Evolutionary conservation across 2,888 invertebrate genomes (phyloP), one percentile per base, ranked within the genome.

Genomic region (Melitaea athalia): DNA sequence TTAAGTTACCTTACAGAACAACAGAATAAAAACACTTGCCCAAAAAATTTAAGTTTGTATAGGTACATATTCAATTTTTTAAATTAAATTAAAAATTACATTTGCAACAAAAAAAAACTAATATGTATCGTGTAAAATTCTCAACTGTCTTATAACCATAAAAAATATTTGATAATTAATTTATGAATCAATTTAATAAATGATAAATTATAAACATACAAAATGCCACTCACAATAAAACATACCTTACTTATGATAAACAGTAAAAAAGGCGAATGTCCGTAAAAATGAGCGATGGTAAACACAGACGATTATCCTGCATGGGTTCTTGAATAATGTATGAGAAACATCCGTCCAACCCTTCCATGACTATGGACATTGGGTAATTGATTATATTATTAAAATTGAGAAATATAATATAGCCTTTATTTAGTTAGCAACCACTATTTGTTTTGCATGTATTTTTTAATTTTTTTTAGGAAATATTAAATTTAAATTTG

Each of bases 331-430:
- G 83, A 85, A 92, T 92, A 81, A 92, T 91, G 85, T 80, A 92
- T 89, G 87, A 86, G 79, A 76, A 80, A 85, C 84, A 85, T 89
- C 89, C 91, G 86, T 81, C 74, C 75, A 63, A 67, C 60, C 72
- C 68, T 71, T 68, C 65, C 65, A 70, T 71, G 70, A 72, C 68
- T 31, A 64, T 61, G 75, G 76, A 72, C 77, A 75, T 73, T 72
- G 70, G 72, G 70, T 62, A 69, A 69, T 69, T 67, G 59, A 66
- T 72, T 72, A 72, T 65, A 70, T 63, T 61, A 55, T 52, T 65
- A 15, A 17, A 63, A 60, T 52, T 43, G 14, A n/a, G 47, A 45
- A 50, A n/a, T 38, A 6, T 55, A 55, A 33, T 33, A 10, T 52
- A 24, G 33, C 12, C 14, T 33, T 33, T 55, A 33, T 55, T 55